phyloP scores from a whole-genome alignment of 2,888 invertebrate genomes.

The Papilio gigon region DNA sequence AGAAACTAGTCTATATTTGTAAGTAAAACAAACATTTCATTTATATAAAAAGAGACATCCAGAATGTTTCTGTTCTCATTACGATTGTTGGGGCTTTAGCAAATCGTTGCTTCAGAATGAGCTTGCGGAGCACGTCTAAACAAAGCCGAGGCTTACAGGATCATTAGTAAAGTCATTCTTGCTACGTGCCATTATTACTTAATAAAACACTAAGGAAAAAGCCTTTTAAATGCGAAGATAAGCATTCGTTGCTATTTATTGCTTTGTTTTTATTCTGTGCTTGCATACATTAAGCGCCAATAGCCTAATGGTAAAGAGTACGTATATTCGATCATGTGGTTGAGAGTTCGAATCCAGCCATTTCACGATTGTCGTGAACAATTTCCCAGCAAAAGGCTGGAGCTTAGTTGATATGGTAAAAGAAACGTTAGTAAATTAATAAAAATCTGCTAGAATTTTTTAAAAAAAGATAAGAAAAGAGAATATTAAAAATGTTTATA shows the following conservation, averaged over 20 bases:
- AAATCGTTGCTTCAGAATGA: constrained; percentile 22
- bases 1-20: no score
- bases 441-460: no score
- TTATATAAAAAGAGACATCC: background rate
- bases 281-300: no score
- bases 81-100: constrained; percentile 24
- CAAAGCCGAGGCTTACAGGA: constrained; percentile 33
- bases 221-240: constrained; percentile 23
- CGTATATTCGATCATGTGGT: no score
- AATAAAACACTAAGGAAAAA: constrained; percentile 29
- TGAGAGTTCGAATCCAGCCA: no score
- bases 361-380: no score
- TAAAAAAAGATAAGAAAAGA: no score
- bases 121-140: constrained; percentile 25
- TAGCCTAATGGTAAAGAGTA: no score
- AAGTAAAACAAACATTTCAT: background rate
- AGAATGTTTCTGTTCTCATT: constrained; percentile 12
- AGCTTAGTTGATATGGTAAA: no score
- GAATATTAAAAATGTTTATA: no score
- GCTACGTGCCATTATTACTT: constrained; percentile 31
- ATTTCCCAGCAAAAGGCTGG: no score
- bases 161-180: constrained; percentile 35
- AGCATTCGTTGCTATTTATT: background rate
- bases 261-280: background rate
- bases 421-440: no score